These are phyloP conservation scores for Lagenorhynchus albirostris DNA, from an alignment of 2,113 vertebrate genomes.

Conservation along the genomic window DNA sequence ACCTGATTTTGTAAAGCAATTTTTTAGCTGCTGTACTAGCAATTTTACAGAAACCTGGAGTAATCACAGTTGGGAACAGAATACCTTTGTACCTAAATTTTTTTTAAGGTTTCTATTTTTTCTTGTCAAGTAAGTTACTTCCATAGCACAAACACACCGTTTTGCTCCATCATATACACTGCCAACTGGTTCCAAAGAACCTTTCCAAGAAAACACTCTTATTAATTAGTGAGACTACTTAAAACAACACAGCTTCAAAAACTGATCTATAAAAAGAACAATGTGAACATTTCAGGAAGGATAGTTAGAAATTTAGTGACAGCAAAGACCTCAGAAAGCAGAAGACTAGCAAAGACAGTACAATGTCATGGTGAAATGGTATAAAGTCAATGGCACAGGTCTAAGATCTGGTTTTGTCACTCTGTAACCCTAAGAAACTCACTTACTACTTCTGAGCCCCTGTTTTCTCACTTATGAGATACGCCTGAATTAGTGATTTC, in stretches of 20 bases:
- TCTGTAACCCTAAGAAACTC: background rate
- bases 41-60: background rate
- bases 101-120: background rate
- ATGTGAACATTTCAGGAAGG: background rate
- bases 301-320: background rate
- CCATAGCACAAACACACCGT: background rate
- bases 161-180: background rate
- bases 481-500: background rate
- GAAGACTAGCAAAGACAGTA: background rate
- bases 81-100: background rate
- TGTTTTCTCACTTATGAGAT: background rate
- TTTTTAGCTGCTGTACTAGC: background rate
- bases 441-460: background rate
- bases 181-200: background rate
- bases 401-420: background rate
- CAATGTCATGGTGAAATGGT: background rate
- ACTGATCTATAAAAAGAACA: background rate
- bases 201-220: background rate
- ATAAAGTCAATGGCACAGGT: background rate
- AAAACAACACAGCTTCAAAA: background rate
- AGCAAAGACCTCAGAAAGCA: background rate
- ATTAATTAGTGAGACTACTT: background rate
- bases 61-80: background rate
- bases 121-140: background rate
- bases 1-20: background rate